Evolutionary conservation across 2,113 vertebrate genomes (phyloP), one percentile per base, ranked within the genome.

Genomic region (Chauna torquata): DNA sequence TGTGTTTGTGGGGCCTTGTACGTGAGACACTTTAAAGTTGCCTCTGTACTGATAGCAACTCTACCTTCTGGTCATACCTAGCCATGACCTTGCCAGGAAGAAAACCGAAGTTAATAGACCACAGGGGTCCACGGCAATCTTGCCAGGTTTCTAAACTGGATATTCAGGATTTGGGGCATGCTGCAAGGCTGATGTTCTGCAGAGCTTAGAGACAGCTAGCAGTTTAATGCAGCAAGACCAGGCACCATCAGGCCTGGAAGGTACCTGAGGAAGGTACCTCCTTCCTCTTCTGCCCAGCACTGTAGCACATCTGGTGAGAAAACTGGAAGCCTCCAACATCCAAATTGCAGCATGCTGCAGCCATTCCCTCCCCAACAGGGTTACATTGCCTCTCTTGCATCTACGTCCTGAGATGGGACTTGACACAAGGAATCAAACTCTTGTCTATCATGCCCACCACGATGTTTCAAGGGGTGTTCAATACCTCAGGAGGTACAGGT

Each of bases 291-390:
- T 88, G 44, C 18, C 44, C 34, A 76, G 4, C 10, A 11, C 32
- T 61, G 36, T 55, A 55, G 20, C 0, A 0, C 13, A 38, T 3
- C 38, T 83, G 45, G 19, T 50, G 54, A 77, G 66, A 78, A 81
- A 58, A 80, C 30, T 59, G n/a, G 42, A 83, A 78, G 55, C 20
- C 6, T 24, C 16, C 24, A 69, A 28, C 30, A 72, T 6, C 12
- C 1, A 3, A 75, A 75, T 18, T 0, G 1, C 11, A 50, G 16
- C 0, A 1, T 38, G 11, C 13, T 90, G 8, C 11, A 59, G 59
- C 55, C 27, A 11, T 78, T 70, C 8, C 34, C 17, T 77, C 13
- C 36, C 42, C 2, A 4, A 14, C 22, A 68, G 9, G 38, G 6
- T 81, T 75, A 80, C 84, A 58, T 69, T 90, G 25, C 34, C 58